Evolutionary conservation across 2,888 invertebrate species (phyloP), one percentile per base, ranked within the genome.

Genomic region (Apomyelois bistriatella): DNA sequence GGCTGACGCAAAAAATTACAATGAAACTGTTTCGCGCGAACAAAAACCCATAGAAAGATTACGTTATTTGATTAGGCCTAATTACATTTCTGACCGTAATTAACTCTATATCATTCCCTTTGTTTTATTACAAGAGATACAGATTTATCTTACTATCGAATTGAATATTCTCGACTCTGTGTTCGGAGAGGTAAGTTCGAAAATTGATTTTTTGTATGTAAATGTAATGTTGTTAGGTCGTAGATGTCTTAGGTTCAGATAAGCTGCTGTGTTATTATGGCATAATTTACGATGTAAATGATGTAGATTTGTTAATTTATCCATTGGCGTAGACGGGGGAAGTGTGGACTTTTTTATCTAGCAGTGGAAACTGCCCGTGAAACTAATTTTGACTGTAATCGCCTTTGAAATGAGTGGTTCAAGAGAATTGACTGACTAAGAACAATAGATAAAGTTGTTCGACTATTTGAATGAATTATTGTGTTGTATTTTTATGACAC

Each of bases 11-110:
- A 68, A 66, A 59, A 64, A 61, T 52, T 59, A 64, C 70, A 69
- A 69, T 66, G 75, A 75, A 75, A 78, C 73, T 65, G 57, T 61
- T 68, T 74, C 67, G 69, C 72, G 66, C 66, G 69, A 72, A 72
- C 74, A 78, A 79, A 76, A 78, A 78, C 69, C 69, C 64, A 81
- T 63, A 77, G 79, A 76, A 79, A 82, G 87, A 87, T 89, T 77
- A 81, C 74, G 77, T 82, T 86, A 87, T 86, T 88, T 85, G 88
- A 88, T 88, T 86, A 88, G 72, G 77, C 77, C 86, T 89, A 88
- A 88, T 89, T 86, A 86, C 82, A 80, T 85, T 84, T 84, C 85
- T 80, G 82, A 74, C 72, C 74, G 76, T 83, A 86, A 89, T 89
- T 89, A 89, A 84, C 84, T 82, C 76, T 73, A 80, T 86, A 86